These are phyloP conservation scores for Plectrocnemia conspersa DNA, from an alignment of 1,140 invertebrate species.

Conservation along the genomic window DNA sequence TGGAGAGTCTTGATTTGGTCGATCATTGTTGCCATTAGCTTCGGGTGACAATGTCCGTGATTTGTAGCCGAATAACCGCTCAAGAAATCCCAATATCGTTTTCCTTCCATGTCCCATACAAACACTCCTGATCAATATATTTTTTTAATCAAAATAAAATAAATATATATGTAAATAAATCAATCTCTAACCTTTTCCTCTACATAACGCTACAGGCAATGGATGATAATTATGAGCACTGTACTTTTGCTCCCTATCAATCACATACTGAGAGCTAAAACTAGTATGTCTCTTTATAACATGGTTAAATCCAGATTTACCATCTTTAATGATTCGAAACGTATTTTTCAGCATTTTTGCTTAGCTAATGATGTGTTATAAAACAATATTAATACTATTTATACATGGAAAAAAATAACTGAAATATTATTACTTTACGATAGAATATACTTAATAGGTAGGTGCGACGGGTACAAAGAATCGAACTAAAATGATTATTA, in stretches of 20 bases:
- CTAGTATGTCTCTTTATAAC: too few species aligned
- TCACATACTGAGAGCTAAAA: conserved; percentile 56
- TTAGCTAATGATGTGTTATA: too few species aligned
- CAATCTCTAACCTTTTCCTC: conserved; percentile 66
- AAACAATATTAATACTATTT: too few species aligned
- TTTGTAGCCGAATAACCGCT: conserved; percentile 94
- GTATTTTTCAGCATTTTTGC: too few species aligned
- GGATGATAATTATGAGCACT: conserved; percentile 97
- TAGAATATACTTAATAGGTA: too few species aligned
- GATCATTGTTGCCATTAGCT: conserved; percentile 73
- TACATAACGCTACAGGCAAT: conserved; percentile 80
- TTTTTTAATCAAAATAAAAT: neutral
- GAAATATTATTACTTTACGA: too few species aligned
- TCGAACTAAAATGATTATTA: too few species aligned
- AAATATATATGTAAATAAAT: conserved; percentile 23
- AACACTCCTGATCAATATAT: conserved; percentile 60
- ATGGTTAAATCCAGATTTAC: too few species aligned
- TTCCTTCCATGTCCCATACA: conserved; percentile 92
- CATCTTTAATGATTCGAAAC: too few species aligned
- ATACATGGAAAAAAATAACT: too few species aligned
- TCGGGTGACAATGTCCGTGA: conserved; percentile 93
- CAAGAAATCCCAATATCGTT: conserved; percentile 86
- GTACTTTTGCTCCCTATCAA: conserved; percentile 77
- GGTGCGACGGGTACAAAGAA: too few species aligned
- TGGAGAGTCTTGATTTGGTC: conserved; percentile 58